Conservation (phyloP, 2,113 vertebrate species). For the Dendrocopos noguchii region DNA sequence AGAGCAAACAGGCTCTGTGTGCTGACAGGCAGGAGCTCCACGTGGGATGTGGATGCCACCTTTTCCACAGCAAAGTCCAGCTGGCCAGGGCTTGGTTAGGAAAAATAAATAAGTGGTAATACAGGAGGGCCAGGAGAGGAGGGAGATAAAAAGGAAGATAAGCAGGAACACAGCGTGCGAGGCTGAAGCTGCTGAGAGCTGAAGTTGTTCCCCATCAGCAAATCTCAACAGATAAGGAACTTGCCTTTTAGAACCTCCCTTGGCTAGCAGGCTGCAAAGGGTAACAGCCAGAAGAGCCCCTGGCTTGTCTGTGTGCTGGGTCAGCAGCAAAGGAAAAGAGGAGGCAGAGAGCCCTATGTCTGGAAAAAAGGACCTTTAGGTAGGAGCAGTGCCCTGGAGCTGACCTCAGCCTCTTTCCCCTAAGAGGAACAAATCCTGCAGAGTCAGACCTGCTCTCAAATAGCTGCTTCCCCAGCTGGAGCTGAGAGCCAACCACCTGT, state of each 20-base stretch:
- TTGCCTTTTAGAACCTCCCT: neutral
- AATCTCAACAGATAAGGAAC: neutral
- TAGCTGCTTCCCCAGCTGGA: neutral
- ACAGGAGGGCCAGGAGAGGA: neutral
- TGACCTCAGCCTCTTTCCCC: neutral
- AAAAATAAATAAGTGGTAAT: neutral
- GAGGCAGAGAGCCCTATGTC: neutral
- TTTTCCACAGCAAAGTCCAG: neutral
- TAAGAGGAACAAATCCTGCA: neutral
- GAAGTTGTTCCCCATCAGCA: neutral
- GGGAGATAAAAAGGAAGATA: neutral
- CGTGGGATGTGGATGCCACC: neutral
- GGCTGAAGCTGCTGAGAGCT: neutral
- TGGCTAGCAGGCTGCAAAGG: rapidly evolving
- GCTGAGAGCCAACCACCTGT: neutral
- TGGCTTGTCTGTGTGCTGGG: rapidly evolving
- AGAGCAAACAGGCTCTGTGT: rapidly evolving
- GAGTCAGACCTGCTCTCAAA: neutral
- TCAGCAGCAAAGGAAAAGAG: neutral
- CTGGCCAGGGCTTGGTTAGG: neutral
- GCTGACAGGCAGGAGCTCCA: neutral
- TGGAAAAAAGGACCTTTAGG: neutral
- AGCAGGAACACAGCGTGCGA: neutral
- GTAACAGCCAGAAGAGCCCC: rapidly evolving
- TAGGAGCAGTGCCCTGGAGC: neutral